phyloP scores from a whole-genome alignment of 1,140 invertebrate genomes.

The Eubasilissa regina region DNA sequence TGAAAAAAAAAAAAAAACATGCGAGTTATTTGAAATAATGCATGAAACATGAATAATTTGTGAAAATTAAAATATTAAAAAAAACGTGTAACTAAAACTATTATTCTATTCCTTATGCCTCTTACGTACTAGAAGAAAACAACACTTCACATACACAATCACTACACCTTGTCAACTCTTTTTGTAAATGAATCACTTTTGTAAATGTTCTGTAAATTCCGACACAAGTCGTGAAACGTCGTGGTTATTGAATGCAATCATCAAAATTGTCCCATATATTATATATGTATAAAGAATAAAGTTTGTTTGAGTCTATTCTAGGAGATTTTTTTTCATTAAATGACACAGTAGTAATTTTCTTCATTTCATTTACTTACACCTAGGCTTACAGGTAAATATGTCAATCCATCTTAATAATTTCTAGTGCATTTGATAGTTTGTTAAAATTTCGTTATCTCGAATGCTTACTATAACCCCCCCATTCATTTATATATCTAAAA shows the following conservation, averaged over 20 bases:
- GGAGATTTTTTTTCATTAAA: conserved; percentile 38
- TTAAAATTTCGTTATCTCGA: conserved; percentile 49
- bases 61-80: conserved; percentile 5
- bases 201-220: conserved; percentile 37
- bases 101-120: conserved; percentile 55
- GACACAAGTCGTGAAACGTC: conserved; percentile 42
- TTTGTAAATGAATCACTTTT: conserved; percentile 50
- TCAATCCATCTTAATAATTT: conserved; percentile 27
- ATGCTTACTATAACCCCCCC: conserved; percentile 33
- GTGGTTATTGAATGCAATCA: conserved; percentile 46
- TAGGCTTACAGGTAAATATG: conserved; percentile 39
- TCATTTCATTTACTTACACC: conserved; percentile 52
- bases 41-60: background rate
- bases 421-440: conserved; percentile 53
- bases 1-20: background rate
- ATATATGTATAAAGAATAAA: conserved; percentile 67
- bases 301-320: conserved; percentile 62
- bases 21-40: background rate
- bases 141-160: conserved; percentile 60
- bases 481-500: conserved; percentile 58
- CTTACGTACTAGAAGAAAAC: conserved; percentile 57
- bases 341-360: conserved; percentile 26
- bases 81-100: conserved; percentile 50
- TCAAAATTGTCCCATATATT: conserved; percentile 43
- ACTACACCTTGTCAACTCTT: conserved; percentile 55